Conservation (phyloP, 2,113 vertebrate genomes). For the Panthera tigris region DNA sequence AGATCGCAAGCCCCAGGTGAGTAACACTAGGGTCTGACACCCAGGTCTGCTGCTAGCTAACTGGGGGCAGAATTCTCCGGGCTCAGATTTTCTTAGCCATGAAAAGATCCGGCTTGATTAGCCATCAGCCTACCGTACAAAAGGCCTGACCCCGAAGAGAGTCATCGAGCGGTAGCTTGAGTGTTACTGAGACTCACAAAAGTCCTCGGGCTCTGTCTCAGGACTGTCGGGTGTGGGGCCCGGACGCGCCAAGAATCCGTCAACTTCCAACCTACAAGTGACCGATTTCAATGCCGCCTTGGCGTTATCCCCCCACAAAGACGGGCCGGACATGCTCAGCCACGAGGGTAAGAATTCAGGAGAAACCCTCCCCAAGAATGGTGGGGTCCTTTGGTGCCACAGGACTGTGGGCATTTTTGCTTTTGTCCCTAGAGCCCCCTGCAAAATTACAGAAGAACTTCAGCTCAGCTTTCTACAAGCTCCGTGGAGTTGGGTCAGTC, state of each 20-base stretch:
- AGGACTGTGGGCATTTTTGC: not conserved
- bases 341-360: not conserved
- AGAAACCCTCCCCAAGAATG: not conserved
- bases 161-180: not conserved
- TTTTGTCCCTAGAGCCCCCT: not conserved
- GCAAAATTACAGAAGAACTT: not conserved
- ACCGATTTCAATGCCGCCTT: not conserved
- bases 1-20: not conserved
- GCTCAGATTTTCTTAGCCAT: not conserved
- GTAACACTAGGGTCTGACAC: not conserved
- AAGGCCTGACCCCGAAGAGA: not conserved
- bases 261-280: not conserved
- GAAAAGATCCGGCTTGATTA: not conserved
- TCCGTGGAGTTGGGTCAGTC: not conserved
- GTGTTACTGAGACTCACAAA: fast-evolving
- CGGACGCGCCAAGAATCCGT: not conserved
- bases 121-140: not conserved
- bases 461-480: not conserved
- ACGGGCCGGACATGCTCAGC: fast-evolving
- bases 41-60: not conserved
- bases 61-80: not conserved
- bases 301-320: not conserved
- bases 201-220: not conserved
- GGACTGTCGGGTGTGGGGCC: fast-evolving
- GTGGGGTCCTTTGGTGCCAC: not conserved